Evolutionary conservation across 2,888 invertebrate species (phyloP), one percentile per base, ranked within the genome.

Genomic region (Artemia sinica): DNA sequence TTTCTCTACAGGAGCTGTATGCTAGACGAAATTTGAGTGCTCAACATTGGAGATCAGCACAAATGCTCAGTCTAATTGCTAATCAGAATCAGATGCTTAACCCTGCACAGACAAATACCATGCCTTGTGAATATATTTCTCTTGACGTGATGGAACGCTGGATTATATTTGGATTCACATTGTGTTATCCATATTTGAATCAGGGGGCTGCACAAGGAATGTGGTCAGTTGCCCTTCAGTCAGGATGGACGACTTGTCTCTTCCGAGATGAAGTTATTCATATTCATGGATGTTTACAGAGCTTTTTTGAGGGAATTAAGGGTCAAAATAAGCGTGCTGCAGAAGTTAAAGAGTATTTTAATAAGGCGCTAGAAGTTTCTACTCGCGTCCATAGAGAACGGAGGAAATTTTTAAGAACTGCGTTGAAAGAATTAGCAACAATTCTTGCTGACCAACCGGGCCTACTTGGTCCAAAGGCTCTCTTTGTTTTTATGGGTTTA

Each of bases 361-460:
- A 83, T 74, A 87, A 87, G 75, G 91, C 96, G 1, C 85, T 93
- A 9, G 91, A 91, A 75, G 90, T 91, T 77, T 90, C 94, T 51
- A 89, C 91, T 0, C 85, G 88, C 71, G 86, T 91, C 75, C 98
- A 98, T 77, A 84, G 96, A 72, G 98, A 99, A 76, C 82, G 97
- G 69, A 83, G 98, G 73, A 96, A 97, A 80, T 99, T 96, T 78
- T 81, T 99, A 71, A 84, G 98, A 70, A 91, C 93, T 4, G 92
- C 96, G 3, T 80, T 99, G 28, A 93, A 95, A 76, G 98, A 99
- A 78, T 80, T 99, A 71, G 91, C 91, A 1, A 82, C 95, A 4
- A 90, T 99, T 74, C 84, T 98, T 76, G 91, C 95, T 14, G 98
- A 99, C 79, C 96, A 99, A 77, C 98, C 98, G 5, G 96, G 98